phyloP scores from a whole-genome alignment of 92 coral and sea anemone species.

The Epizoanthus rinbou region DNA sequence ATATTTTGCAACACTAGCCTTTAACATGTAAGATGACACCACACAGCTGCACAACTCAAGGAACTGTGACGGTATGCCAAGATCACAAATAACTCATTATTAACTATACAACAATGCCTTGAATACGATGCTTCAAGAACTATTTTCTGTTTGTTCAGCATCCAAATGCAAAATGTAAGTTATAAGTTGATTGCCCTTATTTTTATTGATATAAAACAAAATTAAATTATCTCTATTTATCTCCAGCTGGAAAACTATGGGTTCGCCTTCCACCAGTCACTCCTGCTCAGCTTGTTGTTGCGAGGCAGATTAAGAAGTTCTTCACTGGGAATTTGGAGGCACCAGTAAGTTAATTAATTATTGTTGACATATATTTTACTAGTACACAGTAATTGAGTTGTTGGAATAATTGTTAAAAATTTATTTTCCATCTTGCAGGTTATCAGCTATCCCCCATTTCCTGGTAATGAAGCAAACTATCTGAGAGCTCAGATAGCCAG shows the following conservation, averaged over 20 bases:
- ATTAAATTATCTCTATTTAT: background rate
- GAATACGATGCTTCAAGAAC: background rate
- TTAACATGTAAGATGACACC: no score
- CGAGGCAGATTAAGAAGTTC: constrained; percentile 91
- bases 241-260: constrained; percentile 88
- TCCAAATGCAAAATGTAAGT: background rate
- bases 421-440: constrained; percentile 55
- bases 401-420: no score
- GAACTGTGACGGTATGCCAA: no score
- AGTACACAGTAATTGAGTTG: background rate
- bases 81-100: no score
- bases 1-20: no score
- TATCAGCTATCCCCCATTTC: constrained; percentile 97
- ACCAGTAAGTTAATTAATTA: constrained; percentile 65
- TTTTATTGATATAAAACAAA: background rate
- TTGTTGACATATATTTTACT: background rate
- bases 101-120: background rate
- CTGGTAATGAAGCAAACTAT: constrained; percentile 96
- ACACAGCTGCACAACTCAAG: no score
- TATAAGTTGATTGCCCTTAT: background rate
- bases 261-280: constrained; percentile 87
- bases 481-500: constrained; percentile 91
- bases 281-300: constrained; percentile 88
- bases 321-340: constrained; percentile 95
- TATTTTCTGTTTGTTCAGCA: background rate